A percentile compares a stretch with the other conserved stretches of the same genome.
phyloP scores from a whole-genome alignment of 2,113 vertebrate species.

The Stegastes partitus region DNA sequence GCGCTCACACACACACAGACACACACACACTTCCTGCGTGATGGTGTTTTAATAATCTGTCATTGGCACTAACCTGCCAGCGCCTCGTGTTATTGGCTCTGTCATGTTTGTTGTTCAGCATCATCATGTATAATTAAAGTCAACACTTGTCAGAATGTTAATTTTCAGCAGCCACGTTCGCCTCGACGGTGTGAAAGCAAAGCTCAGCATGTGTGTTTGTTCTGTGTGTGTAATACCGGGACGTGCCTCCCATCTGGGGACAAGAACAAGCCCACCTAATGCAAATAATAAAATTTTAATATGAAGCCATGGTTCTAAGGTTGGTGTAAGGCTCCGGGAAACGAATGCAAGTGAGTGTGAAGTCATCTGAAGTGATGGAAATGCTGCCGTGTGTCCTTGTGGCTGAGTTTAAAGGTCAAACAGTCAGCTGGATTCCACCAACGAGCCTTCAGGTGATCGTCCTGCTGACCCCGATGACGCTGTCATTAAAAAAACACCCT shows the following conservation, averaged over 20 bases:
- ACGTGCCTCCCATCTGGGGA: neutral
- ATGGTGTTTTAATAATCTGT: conserved; percentile 36
- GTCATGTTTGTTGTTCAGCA: conserved; percentile 40
- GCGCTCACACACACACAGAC: conserved; percentile 2
- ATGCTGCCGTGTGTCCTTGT: neutral
- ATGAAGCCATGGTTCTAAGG: neutral
- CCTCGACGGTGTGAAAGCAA: neutral
- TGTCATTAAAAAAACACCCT: conserved; percentile 33
- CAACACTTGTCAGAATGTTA: conserved; percentile 53
- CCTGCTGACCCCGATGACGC: conserved; percentile 24
- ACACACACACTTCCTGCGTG: conserved; percentile 9
- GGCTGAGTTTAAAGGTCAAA: conserved; percentile 49
- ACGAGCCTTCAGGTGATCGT: conserved; percentile 43
- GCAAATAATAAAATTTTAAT: neutral
- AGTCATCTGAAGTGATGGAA: conserved; percentile 2
- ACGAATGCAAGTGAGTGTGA: neutral
- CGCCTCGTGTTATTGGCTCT: conserved; percentile 29
- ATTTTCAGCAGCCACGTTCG: conserved; percentile 10
- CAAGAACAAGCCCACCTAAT: neutral
- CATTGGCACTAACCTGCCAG: conserved; percentile 37
- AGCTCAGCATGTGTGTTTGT: neutral
- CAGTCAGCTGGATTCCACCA: conserved; percentile 39
- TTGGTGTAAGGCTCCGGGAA: neutral
- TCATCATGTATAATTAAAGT: conserved; percentile 61
- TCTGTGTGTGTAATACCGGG: neutral